phyloP scores from a whole-genome alignment of 2,113 vertebrate genomes.

The Abramis brama region DNA sequence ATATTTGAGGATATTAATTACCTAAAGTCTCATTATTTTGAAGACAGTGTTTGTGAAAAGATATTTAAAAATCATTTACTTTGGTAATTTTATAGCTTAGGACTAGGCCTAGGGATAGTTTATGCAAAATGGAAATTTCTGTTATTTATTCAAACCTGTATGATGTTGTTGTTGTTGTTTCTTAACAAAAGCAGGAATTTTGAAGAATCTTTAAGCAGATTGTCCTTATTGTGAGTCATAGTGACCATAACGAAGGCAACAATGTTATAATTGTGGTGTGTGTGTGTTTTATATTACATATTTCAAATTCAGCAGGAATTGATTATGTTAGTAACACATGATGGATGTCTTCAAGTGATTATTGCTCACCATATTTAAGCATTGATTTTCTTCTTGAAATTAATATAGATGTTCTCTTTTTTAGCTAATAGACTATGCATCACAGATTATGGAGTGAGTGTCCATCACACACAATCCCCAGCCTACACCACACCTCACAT shows the following conservation, averaged over 20 bases:
- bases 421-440: background rate
- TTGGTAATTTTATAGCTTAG: background rate
- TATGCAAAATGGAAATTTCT: too few relatives aligned
- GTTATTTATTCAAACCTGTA: too few relatives aligned
- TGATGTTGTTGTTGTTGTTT: too few relatives aligned
- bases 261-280: too few relatives aligned
- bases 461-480: background rate
- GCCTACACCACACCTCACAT: conserved; percentile 11
- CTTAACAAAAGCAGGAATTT: too few relatives aligned
- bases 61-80: background rate
- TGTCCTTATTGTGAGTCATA: too few relatives aligned
- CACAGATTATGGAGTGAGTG: background rate
- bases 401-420: conserved; percentile 18
- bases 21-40: background rate
- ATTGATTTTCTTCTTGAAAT: background rate
- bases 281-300: background rate
- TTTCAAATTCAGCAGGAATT: conserved; percentile 1
- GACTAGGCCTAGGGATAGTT: background rate
- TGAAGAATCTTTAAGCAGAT: too few relatives aligned
- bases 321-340: conserved; percentile 6
- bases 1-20: background rate
- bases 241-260: too few relatives aligned
- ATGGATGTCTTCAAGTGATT: background rate
- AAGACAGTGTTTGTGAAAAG: background rate
- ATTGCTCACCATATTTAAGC: background rate